phyloP scores from a whole-genome alignment of 2,113 vertebrate genomes.

The Paramormyrops kingsleyae region DNA sequence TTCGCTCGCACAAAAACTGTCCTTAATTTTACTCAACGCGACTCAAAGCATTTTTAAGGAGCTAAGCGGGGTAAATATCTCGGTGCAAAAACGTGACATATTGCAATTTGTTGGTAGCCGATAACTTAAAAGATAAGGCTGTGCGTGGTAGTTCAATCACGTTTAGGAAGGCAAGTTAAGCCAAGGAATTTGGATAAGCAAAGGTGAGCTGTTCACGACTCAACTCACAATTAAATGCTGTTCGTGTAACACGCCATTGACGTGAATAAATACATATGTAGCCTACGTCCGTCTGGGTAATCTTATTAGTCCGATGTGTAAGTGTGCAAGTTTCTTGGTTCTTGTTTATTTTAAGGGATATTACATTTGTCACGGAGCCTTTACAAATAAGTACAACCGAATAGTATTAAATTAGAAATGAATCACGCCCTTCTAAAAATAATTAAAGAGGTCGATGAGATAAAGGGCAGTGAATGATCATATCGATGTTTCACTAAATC shows the following conservation, averaged over 20 bases:
- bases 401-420: constrained; percentile 78
- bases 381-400: constrained; percentile 66
- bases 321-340: background rate
- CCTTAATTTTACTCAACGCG: background rate
- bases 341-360: constrained; percentile 48
- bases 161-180: background rate
- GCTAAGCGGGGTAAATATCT: background rate
- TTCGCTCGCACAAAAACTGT: background rate
- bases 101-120: background rate
- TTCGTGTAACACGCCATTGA: background rate
- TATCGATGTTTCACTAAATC: constrained; percentile 68
- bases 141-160: background rate
- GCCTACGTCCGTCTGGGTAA: background rate
- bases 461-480: constrained; percentile 65
- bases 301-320: background rate
- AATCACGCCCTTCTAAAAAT: constrained; percentile 74
- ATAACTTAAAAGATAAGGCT: background rate
- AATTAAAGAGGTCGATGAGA: constrained; percentile 76
- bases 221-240: background rate
- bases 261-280: background rate
- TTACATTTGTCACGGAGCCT: background rate
- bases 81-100: background rate
- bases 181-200: background rate
- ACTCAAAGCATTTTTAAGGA: background rate
- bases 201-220: background rate